Evolutionary conservation across 2,797 vertebrate genomes (phyloP), one percentile per base, ranked within the genome.

Genomic region (Sarcoramphus papa): DNA sequence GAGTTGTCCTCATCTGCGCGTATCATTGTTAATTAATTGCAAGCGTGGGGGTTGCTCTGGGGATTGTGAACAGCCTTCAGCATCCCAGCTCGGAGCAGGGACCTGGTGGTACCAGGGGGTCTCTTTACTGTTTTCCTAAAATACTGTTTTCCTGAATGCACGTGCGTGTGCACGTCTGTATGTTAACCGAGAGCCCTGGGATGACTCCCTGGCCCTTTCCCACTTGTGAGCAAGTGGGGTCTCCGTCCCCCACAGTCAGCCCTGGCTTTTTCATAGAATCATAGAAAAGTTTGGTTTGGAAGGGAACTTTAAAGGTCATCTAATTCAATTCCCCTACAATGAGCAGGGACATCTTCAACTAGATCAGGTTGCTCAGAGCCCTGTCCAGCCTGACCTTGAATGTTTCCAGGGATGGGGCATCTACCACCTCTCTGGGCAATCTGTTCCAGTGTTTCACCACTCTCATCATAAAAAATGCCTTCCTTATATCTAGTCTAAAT

Each of bases 141-240:
- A 57, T 59, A 63, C 8, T 25, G 23, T 62, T 84, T 70, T 79
- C 27, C n/a, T 67, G 54, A 65, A 43, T 19, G 21, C 30, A 16
- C 0, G 0, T 51, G 12, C 0, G 3, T 62, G 22, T 67, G 37
- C 10, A 8, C 18, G 11, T 31, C 4, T 77, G 16, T 40, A 4
- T 19, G n/a, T 45, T 91, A 68, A 53, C 43, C 1, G 10, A 51
- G 50, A 88, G 23, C 14, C 22, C 15, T 0, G 0, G 13, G 19
- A 45, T 50, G 27, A n/a, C 60, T 62, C 21, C 24, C 9, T 85
- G 43, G 30, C 31, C 30, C 35, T 84, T 80, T 78, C 60, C 18
- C 43, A 65, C 21, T 18, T 54, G 30, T 15, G 14, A 84, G 17
- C 17, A 54, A 12, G 16, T 11, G 24, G 28, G 5, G 12, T 63